Evolutionary conservation across 2,113 vertebrate genomes (phyloP), one percentile per base, ranked within the genome.

Genomic region (Oreotrochilus melanogaster): DNA sequence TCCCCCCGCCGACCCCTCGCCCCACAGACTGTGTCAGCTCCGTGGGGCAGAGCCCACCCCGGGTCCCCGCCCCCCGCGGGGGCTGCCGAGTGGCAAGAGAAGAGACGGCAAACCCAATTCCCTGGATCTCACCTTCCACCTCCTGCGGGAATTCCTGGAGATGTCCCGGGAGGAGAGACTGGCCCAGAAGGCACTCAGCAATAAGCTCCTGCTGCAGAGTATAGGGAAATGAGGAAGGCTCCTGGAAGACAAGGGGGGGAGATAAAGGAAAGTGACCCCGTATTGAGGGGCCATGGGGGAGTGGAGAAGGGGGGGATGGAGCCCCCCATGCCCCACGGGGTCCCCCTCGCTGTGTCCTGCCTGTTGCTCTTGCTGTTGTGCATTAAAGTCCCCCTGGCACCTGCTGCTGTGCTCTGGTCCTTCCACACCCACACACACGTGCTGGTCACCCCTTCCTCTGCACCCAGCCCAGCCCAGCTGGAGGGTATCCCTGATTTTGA

Each of bases 161-260:
- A 97, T 96, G 95, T 97, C 98, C 53, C 97, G 97, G 22, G 97
- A 97, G 71, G 97, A 98, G 75, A 97, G 96, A 76, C 94, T 98
- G 91, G 97, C 96, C 10, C 97, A 96, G 82, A 97, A 97, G 62
- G 97, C 97, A 7, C 93, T 91, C 30, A 96, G 91, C 93, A 98
- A 98, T 33, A 97, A 97, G 75, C 92, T 97, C 84, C 47, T 98
- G 60, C 94, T 98, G 85, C 97, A 97, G 67, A 96, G 86, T 79
- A 96, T 97, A 84, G 98, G 98, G 28, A 97, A 98, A 86, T 97
- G 94, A 97, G 30, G 57, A n/a, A 47, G 54, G 57, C 57, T 57
- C 19, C 1, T 35, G 27, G 22, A 3, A 8, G 39, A 39, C 39
- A 39, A 39, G 23, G 30, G 18, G 47, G 19, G 21, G 31, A 4